Conservation (phyloP, 1,140 invertebrate species). For the Drosophila ananassae region DNA sequence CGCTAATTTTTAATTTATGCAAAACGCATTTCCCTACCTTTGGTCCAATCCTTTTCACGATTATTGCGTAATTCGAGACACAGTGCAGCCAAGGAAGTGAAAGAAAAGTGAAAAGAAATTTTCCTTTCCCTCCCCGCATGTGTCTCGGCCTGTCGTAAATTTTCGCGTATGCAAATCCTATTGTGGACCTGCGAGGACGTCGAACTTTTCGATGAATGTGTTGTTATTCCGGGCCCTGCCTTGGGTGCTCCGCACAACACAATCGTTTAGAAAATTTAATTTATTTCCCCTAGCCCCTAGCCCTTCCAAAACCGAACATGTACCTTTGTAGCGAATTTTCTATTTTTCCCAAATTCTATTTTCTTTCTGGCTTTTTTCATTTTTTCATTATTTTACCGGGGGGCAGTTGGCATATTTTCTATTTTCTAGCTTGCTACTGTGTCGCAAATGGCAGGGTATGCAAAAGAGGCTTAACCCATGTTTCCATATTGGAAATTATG, state of each 20-base stretch:
- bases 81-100: constrained; percentile 27
- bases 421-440: constrained; percentile 53
- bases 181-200: constrained; percentile 68
- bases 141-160: constrained; percentile 13
- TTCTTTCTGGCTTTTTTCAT: constrained; percentile 49
- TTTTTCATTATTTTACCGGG: constrained; percentile 55
- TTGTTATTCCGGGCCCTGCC: constrained; percentile 34
- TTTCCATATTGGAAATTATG: neutral
- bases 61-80: constrained; percentile 75
- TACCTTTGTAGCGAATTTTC: constrained; percentile 68
- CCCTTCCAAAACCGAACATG: neutral
- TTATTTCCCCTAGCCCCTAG: constrained; percentile 60
- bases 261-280: constrained; percentile 83
- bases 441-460: constrained; percentile 40
- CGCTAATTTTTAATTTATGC: constrained; percentile 82
- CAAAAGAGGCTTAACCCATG: constrained; percentile 52
- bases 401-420: constrained; percentile 61
- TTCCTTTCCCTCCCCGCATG: constrained; percentile 36
- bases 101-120: constrained; percentile 64
- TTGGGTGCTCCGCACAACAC: constrained; percentile 52
- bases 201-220: constrained; percentile 32
- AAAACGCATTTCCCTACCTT: constrained; percentile 61
- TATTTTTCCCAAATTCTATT: constrained; percentile 72
- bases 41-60: constrained; percentile 36
- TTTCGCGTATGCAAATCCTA: constrained; percentile 80